Evolutionary conservation across 2,797 vertebrate genomes (phyloP).

Genomic region (Coilia nasus): DNA sequence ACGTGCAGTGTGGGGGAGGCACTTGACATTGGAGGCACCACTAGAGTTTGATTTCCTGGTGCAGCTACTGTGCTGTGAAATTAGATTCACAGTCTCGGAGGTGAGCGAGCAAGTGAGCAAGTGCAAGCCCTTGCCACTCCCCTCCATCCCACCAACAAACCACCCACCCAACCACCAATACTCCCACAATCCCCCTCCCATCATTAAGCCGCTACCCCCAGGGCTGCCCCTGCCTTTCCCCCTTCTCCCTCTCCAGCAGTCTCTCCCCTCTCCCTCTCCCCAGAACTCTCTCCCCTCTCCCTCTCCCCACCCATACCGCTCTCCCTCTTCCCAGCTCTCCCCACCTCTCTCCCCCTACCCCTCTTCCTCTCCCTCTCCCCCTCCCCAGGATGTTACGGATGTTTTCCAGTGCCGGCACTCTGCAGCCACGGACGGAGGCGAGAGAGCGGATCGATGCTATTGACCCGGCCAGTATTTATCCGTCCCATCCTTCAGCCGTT

Average conservation of each 20-base stretch:
- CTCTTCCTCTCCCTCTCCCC: no score
- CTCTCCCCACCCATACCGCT: no score
- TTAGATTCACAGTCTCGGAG: slow-evolving; percentile 76
- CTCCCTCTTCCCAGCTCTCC: background rate
- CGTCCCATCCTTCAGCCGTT: slow-evolving; percentile 72
- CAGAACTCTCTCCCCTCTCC: no score
- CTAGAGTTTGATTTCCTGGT: slow-evolving; percentile 79
- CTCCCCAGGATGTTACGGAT: slow-evolving; percentile 30
- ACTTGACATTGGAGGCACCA: slow-evolving; percentile 73
- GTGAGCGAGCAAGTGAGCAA: slow-evolving; percentile 56
- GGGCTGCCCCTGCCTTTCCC: slow-evolving; percentile 66
- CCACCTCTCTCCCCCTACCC: slow-evolving; percentile 1
- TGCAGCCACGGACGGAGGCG: slow-evolving; percentile 73
- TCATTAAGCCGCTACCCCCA: slow-evolving; percentile 29
- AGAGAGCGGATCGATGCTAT: slow-evolving; percentile 72
- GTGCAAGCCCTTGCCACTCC: background rate
- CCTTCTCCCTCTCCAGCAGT: no score
- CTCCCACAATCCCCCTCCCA: background rate
- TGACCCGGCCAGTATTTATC: slow-evolving; percentile 74
- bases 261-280: no score
- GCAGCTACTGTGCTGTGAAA: slow-evolving; percentile 80
- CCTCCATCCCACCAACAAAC: background rate
- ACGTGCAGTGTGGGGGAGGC: slow-evolving; percentile 44
- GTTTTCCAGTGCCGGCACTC: slow-evolving; percentile 68
- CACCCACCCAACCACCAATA: background rate